Conservation (phyloP, 1,140 invertebrate species). For the Euschistus heros region DNA sequence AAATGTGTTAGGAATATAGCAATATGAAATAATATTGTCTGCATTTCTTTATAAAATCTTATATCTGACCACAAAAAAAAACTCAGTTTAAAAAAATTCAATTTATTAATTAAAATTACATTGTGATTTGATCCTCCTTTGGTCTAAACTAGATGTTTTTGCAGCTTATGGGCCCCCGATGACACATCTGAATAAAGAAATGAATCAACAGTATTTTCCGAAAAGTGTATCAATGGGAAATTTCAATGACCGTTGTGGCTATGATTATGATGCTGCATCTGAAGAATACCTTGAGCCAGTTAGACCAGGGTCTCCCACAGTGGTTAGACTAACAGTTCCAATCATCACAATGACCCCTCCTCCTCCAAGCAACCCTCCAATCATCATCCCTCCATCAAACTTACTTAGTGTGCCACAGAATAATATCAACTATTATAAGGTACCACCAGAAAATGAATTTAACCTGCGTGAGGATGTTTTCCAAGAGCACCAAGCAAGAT, state of each 20-base stretch:
- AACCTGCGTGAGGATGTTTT: slow-evolving; percentile 31
- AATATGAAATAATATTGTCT: too few relatives aligned
- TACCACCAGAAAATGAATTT: slow-evolving; percentile 26
- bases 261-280: slow-evolving; percentile 10
- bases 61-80: too few relatives aligned
- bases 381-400: slow-evolving; percentile 21
- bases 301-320: slow-evolving; percentile 25
- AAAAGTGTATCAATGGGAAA: slow-evolving; percentile 22
- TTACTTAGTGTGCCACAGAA: slow-evolving; percentile 24
- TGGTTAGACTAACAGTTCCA: slow-evolving; percentile 21
- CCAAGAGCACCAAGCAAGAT: slow-evolving; percentile 31
- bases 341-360: slow-evolving; percentile 17
- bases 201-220: not conserved
- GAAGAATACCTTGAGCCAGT: slow-evolving; percentile 2
- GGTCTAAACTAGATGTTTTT: slow-evolving; percentile 8
- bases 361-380: not conserved
- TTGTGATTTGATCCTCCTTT: too few relatives aligned
- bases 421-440: slow-evolving; percentile 29
- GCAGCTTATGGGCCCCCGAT: slow-evolving; percentile 4
- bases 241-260: slow-evolving; percentile 8
- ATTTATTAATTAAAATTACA: too few relatives aligned
- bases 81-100: too few relatives aligned
- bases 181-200: not conserved
- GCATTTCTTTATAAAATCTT: too few relatives aligned
- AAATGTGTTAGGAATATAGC: too few relatives aligned